A percentile compares a stretch with the other conserved stretches of the same genome.
Conservation (phyloP, 2,113 vertebrate genomes). For the Mola mola region DNA sequence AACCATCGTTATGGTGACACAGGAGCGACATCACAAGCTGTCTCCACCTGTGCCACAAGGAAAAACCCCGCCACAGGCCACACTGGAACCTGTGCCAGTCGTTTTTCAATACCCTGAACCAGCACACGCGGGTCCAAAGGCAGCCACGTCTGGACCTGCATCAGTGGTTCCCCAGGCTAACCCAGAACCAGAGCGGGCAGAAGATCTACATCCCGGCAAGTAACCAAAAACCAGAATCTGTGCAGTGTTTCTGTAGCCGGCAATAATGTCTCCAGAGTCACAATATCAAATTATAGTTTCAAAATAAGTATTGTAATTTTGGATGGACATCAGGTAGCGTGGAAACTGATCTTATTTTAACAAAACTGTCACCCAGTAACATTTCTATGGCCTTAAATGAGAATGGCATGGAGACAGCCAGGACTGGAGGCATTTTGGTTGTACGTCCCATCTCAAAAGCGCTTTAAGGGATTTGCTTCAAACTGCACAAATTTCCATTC, state of each 20-base stretch:
- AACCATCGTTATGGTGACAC: conserved; percentile 38
- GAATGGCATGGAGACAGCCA: too few species aligned
- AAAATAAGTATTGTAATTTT: too few species aligned
- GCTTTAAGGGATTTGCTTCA: too few species aligned
- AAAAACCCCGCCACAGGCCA: conserved; percentile 31
- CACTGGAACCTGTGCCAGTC: conserved; percentile 25
- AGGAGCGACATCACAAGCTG: conserved; percentile 46
- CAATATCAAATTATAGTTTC: too few species aligned
- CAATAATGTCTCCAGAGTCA: too few species aligned
- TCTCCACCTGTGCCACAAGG: conserved; percentile 35
- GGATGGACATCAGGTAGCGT: too few species aligned
- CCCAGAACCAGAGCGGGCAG: conserved; percentile 19
- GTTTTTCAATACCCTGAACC: conserved; percentile 34
- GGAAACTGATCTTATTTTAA: too few species aligned
- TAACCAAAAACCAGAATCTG: conserved; percentile 9
- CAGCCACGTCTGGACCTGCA: conserved; percentile 28
- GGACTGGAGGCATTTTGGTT: too few species aligned
- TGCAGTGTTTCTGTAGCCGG: not conserved
- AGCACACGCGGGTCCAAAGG: conserved; percentile 18
- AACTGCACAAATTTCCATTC: too few species aligned
- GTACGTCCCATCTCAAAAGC: too few species aligned
- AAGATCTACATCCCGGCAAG: conserved; percentile 59
- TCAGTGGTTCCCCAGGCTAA: conserved; percentile 22
- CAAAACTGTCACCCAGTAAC: not conserved
- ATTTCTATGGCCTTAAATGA: not conserved